A percentile compares a stretch with the other conserved stretches of the same genome.
Evolutionary conservation across 2,888 invertebrate genomes (phyloP).

Genomic region (Hymenopus coronatus): DNA sequence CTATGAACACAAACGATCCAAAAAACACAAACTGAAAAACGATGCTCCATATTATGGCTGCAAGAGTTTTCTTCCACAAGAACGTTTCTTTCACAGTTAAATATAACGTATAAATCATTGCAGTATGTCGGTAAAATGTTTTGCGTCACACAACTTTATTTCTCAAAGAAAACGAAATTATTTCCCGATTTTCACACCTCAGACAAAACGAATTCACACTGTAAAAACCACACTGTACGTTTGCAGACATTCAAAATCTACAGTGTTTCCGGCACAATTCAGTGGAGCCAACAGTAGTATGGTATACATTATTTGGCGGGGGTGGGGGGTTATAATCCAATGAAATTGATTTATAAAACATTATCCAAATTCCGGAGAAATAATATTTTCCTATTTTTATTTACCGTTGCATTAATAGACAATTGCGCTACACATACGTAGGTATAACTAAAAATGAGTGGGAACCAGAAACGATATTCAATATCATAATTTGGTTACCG

Average conservation of each 20-base stretch:
- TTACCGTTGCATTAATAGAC: too few species aligned
- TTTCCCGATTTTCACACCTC: background rate
- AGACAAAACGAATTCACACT: background rate
- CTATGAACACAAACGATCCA: conserved; percentile 36
- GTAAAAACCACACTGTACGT: too few species aligned
- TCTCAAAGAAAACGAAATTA: background rate
- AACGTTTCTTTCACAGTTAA: conserved; percentile 49
- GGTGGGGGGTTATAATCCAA: background rate
- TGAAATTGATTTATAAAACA: too few species aligned
- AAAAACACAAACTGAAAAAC: conserved; percentile 44
- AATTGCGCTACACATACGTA: too few species aligned
- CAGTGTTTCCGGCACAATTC: background rate
- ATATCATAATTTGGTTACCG: too few species aligned
- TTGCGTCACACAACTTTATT: background rate
- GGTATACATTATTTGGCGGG: background rate
- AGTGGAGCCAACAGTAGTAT: background rate
- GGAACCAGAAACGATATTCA: too few species aligned
- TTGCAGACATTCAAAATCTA: background rate
- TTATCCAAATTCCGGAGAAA: too few species aligned
- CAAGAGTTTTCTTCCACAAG: conserved; percentile 54
- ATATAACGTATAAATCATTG: background rate
- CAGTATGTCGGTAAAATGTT: background rate
- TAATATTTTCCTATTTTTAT: too few species aligned
- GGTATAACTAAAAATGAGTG: too few species aligned
- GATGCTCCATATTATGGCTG: conserved; percentile 60